These are phyloP conservation scores for Andricus grossulariae DNA, from an alignment of 1,140 invertebrate species.

Conservation along the genomic window DNA sequence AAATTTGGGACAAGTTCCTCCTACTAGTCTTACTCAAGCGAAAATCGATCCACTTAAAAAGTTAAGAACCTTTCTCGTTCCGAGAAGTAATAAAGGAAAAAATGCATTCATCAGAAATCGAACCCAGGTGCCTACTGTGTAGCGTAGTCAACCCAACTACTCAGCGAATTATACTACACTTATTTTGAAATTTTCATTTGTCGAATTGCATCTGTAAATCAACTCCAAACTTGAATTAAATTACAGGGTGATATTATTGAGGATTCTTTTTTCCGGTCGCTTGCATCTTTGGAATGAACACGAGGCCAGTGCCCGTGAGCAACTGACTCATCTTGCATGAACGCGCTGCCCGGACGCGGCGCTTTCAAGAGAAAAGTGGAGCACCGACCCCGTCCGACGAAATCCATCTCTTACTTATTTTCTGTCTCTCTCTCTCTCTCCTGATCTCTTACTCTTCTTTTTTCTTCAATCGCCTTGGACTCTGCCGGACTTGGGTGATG, in stretches of 20 bases:
- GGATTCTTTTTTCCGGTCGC: constrained; percentile 4
- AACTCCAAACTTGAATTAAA: too few relatives aligned
- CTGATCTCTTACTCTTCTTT: constrained; percentile 22
- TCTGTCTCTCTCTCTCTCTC: constrained; percentile 1
- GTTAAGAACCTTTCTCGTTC: too few relatives aligned
- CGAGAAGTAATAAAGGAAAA: too few relatives aligned
- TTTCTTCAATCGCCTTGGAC: constrained; percentile 13
- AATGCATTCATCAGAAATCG: too few relatives aligned
- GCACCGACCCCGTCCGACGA: constrained; percentile 51
- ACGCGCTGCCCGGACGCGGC: constrained; percentile 45
- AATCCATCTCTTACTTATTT: constrained; percentile 1
- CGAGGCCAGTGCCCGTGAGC: constrained; percentile 60
- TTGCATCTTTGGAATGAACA: constrained; percentile 34
- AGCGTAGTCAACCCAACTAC: too few relatives aligned
- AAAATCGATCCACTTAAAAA: background rate
- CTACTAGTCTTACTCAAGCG: constrained; percentile 19
- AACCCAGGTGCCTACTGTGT: too few relatives aligned
- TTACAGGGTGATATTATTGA: background rate
- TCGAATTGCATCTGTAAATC: too few relatives aligned
- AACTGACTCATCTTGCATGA: constrained; percentile 60
- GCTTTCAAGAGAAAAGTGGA: constrained; percentile 58
- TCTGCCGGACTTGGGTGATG: constrained; percentile 11
- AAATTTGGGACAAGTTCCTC: background rate
- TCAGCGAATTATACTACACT: too few relatives aligned
- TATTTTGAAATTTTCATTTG: too few relatives aligned